phyloP scores from a whole-genome alignment of 37 sponge, comb jelly and placozoan genomes.

The Aplysina aerophoba region DNA sequence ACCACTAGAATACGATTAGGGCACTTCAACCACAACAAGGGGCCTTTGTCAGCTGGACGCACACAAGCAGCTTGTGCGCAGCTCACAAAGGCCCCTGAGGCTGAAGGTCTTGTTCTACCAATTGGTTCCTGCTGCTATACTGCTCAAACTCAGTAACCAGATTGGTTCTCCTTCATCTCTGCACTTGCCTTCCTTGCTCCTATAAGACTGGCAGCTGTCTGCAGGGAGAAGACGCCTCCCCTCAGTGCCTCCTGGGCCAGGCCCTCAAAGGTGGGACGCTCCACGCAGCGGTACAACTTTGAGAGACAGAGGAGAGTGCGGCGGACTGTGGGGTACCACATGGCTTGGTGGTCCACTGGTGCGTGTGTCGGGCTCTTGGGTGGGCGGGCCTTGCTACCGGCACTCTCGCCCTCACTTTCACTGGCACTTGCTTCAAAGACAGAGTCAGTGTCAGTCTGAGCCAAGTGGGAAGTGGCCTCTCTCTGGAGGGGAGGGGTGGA shows the following conservation, averaged over 20 bases:
- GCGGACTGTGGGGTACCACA: conserved; percentile 99
- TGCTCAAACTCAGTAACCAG: too few relatives aligned
- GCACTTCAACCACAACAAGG: too few relatives aligned
- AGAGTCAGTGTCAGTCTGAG: conserved; percentile 14
- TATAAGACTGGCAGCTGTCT: conserved; percentile 75
- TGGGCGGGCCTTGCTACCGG: not conserved
- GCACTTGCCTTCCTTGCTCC: conserved; percentile 64
- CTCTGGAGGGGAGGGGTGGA: conserved; percentile 26
- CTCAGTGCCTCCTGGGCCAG: conserved; percentile 92
- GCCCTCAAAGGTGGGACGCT: conserved; percentile 94
- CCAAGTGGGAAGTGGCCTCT: conserved; percentile 33
- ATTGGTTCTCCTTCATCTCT: too few relatives aligned
- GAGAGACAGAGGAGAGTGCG: conserved; percentile 94
- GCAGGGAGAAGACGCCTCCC: conserved; percentile 88
- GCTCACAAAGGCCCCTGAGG: too few relatives aligned
- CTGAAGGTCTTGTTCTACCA: too few relatives aligned
- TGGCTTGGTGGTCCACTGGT: conserved; percentile 92
- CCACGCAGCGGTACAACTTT: conserved; percentile 94
- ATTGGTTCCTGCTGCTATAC: too few relatives aligned
- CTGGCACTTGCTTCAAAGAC: conserved; percentile 32
- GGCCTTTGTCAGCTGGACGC: too few relatives aligned
- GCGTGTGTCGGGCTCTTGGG: conserved; percentile 35
- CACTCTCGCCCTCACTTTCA: conserved; percentile 10
- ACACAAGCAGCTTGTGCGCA: too few relatives aligned
- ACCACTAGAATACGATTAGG: too few relatives aligned